Percentiles rank a stretch among this genome's conserved stretches.
phyloP scores from a whole-genome alignment of 2,797 vertebrate species.

The Smutsia temminckii region DNA sequence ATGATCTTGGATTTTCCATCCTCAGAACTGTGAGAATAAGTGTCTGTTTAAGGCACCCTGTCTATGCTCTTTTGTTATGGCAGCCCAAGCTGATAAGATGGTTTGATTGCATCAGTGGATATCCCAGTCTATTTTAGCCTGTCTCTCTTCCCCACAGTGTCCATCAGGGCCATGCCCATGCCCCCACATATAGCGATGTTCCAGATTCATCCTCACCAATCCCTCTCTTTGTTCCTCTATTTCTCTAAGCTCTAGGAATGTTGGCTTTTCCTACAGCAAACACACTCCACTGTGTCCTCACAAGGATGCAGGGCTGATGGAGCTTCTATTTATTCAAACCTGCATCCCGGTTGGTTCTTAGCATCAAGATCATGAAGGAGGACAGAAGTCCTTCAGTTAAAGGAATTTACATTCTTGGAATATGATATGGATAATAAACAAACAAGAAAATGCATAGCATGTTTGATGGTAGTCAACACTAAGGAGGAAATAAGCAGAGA shows the following conservation, averaged over 20 bases:
- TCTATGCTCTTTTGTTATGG: background rate
- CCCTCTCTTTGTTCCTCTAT: background rate
- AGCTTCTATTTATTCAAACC: background rate
- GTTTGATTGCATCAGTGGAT: background rate
- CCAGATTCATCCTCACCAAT: background rate
- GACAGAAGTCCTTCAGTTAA: background rate
- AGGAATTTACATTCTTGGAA: background rate
- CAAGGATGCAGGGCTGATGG: background rate
- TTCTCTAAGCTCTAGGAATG: background rate
- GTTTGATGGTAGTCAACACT: background rate
- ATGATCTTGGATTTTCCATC: background rate
- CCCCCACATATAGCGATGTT: background rate
- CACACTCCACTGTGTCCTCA: fast-evolving
- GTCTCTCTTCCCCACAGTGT: background rate
- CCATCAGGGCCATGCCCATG: background rate
- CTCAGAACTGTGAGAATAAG: background rate
- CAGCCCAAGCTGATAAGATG: background rate
- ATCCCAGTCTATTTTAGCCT: background rate
- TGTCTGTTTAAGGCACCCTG: background rate
- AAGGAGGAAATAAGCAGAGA: background rate
- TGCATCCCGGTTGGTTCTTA: background rate
- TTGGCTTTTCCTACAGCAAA: background rate
- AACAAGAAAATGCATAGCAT: background rate
- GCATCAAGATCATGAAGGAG: background rate
- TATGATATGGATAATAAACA: background rate